Evolutionary conservation across 2,888 invertebrate genomes (phyloP).

Genomic region (Steinernema hermaphroditum): DNA sequence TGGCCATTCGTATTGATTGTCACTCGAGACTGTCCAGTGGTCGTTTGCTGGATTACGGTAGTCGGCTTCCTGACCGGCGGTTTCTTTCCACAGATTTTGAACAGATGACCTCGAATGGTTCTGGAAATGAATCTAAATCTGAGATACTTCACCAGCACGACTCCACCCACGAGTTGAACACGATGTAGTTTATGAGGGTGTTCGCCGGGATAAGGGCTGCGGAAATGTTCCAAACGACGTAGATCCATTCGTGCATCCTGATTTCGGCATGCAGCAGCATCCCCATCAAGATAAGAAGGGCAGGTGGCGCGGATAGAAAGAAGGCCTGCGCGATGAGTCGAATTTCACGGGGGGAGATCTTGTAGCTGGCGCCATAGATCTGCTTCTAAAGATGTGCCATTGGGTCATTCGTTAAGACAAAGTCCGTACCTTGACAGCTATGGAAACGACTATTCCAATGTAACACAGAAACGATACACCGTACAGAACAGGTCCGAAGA

Average conservation of each 20-base stretch:
- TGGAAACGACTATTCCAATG: neutral
- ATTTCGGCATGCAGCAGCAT: neutral
- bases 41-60: neutral
- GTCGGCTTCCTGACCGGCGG: no score
- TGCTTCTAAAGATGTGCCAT: neutral
- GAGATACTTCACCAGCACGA: neutral
- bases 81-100: no score
- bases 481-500: no score
- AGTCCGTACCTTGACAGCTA: neutral
- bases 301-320: no score
- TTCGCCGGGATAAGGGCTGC: neutral
- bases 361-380: neutral
- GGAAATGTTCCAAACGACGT: neutral
- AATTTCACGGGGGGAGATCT: neutral
- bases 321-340: no score
- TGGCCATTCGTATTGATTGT: no score
- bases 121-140: neutral
- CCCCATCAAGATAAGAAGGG: no score
- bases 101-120: neutral
- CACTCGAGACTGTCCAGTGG: no score
- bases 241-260: neutral
- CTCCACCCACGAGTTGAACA: neutral
- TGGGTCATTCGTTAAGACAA: neutral
- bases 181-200: neutral
- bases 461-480: neutral